Conservation (phyloP, 2,797 vertebrate genomes). For the Menidia menidia region DNA sequence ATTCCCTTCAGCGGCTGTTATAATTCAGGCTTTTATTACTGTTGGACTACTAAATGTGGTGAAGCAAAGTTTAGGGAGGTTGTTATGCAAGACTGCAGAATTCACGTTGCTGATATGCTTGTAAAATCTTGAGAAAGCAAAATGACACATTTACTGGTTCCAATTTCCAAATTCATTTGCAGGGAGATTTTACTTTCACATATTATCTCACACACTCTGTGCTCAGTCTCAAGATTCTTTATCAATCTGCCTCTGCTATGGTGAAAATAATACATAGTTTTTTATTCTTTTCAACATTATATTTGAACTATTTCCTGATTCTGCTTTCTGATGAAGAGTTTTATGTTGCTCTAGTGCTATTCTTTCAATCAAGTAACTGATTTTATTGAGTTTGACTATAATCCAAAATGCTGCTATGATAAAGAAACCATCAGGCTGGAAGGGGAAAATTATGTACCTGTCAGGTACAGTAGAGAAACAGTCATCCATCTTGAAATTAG, state of each 20-base stretch:
- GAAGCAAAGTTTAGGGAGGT: not conserved
- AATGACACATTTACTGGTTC: not conserved
- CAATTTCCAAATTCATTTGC: conserved; percentile 5
- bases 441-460: conserved; percentile 20
- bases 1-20: not conserved
- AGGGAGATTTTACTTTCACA: not conserved
- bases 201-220: not conserved
- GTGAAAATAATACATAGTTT: not conserved
- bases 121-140: not conserved
- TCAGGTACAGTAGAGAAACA: conserved; percentile 25
- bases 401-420: not conserved
- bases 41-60: not conserved
- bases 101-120: not conserved
- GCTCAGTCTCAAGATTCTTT: too few species aligned
- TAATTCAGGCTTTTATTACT: not conserved
- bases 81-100: not conserved
- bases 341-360: not conserved
- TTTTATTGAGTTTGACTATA: not conserved
- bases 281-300: not conserved
- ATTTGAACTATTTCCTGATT: not conserved
- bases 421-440: not conserved
- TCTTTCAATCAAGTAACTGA: not conserved
- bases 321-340: not conserved
- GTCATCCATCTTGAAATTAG: conserved; percentile 26
- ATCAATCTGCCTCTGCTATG: too few species aligned